These are phyloP conservation scores for Heteromormyrus szaboi DNA, from an alignment of 2,797 vertebrate genomes.

Conservation along the genomic window DNA sequence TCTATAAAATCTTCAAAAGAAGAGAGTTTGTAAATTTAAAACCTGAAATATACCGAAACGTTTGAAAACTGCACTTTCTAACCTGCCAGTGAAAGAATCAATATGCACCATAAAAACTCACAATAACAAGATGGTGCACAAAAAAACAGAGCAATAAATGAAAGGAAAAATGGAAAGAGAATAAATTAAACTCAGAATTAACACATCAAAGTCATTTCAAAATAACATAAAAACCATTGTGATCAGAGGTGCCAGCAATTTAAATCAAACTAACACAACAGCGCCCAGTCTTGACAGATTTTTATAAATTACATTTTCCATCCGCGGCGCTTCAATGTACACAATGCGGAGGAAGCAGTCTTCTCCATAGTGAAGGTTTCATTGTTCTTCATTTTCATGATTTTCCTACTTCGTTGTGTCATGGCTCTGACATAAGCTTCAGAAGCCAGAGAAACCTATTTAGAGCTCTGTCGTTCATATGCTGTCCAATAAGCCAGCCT, in stretches of 20 bases:
- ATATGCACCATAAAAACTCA: background rate
- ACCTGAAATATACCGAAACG: background rate
- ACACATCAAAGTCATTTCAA: slow-evolving; percentile 12
- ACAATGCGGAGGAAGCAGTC: background rate
- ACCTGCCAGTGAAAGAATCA: background rate
- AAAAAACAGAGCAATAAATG: background rate
- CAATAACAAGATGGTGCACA: background rate
- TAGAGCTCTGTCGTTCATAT: background rate
- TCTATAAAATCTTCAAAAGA: background rate
- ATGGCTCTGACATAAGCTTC: background rate
- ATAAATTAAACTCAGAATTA: slow-evolving; percentile 1
- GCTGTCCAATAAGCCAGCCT: background rate
- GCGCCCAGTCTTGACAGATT: slow-evolving; percentile 2
- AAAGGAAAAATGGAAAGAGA: background rate
- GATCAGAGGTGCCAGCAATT: background rate
- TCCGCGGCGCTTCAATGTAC: background rate
- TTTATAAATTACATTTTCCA: background rate
- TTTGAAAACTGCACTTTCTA: background rate
- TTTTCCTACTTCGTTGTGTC: background rate
- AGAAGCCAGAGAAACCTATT: background rate
- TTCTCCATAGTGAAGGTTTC: background rate
- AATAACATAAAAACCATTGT: background rate
- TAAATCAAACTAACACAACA: background rate
- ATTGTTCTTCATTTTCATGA: background rate
- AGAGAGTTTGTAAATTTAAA: background rate